These are phyloP conservation scores for Pachyseris speciosa DNA, from an alignment of 64 coral and sea anemone species.

Conservation along the genomic window DNA sequence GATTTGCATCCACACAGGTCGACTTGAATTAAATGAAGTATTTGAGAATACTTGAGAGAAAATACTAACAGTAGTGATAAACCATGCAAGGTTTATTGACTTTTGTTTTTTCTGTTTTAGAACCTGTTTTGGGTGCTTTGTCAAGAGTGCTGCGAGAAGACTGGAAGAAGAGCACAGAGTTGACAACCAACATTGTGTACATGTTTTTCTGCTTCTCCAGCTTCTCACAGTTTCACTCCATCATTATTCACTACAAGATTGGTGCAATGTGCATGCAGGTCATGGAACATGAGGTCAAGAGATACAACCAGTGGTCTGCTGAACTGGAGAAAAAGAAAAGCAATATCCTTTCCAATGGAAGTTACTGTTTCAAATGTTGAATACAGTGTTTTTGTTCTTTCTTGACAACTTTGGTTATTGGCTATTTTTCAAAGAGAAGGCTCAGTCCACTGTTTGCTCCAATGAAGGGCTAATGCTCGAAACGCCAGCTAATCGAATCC, in stretches of 20 bases:
- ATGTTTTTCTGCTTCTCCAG: slow-evolving; percentile 99
- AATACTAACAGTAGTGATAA: too few relatives aligned
- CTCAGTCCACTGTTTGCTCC: too few relatives aligned
- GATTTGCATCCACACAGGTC: too few relatives aligned
- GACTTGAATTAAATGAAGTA: too few relatives aligned
- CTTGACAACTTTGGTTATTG: too few relatives aligned
- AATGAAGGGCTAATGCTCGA: too few relatives aligned
- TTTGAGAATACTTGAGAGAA: too few relatives aligned
- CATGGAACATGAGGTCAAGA: slow-evolving; percentile 90
- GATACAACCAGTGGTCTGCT: slow-evolving; percentile 90
- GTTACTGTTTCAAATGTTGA: too few relatives aligned
- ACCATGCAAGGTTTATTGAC: neutral
- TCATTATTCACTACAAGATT: slow-evolving; percentile 95
- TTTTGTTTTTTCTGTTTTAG: slow-evolving; percentile 34
- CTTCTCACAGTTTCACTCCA: slow-evolving; percentile 96
- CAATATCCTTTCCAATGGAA: slow-evolving; percentile 91
- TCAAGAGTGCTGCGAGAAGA: slow-evolving; percentile 94
- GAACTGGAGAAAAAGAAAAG: slow-evolving; percentile 94
- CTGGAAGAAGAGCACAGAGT: slow-evolving; percentile 95
- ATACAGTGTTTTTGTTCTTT: too few relatives aligned
- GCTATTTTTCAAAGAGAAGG: too few relatives aligned
- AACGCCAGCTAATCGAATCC: too few relatives aligned
- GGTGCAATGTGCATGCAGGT: slow-evolving; percentile 97
- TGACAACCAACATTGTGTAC: slow-evolving; percentile 98
- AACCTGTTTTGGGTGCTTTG: slow-evolving; percentile 93